Percentiles rank a stretch among this genome's conserved stretches.
phyloP scores from a whole-genome alignment of 2,113 vertebrate species.

The Tauraco erythrolophus region DNA sequence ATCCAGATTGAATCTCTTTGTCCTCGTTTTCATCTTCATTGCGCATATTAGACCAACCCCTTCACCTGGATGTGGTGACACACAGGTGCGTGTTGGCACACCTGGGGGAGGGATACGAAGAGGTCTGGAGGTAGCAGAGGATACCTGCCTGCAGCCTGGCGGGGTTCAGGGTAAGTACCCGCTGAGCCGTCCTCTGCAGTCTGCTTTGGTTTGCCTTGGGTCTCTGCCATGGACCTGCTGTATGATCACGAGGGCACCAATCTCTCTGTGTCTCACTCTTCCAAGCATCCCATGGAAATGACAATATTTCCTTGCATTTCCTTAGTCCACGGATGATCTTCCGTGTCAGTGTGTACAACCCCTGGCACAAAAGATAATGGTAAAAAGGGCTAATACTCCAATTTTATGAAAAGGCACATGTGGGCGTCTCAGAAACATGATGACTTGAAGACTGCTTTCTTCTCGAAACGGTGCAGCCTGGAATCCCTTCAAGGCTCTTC shows the following conservation, averaged over 20 bases:
- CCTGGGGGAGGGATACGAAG: background rate
- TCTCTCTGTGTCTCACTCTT: background rate
- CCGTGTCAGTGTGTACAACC: fast-evolving
- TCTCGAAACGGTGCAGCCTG: background rate
- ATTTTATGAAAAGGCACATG: background rate
- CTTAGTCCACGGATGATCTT: background rate
- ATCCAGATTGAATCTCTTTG: background rate
- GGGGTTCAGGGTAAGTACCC: background rate
- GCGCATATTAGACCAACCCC: background rate
- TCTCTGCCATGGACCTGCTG: background rate
- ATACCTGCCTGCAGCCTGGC: background rate
- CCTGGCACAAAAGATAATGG: background rate
- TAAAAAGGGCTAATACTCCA: fast-evolving
- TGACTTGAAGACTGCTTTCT: background rate
- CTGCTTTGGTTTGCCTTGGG: background rate
- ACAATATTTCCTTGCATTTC: background rate
- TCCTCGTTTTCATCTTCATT: background rate
- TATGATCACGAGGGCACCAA: background rate
- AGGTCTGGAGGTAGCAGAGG: background rate
- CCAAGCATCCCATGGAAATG: background rate
- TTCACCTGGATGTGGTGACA: background rate
- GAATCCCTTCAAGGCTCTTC: slow-evolving; percentile 1
- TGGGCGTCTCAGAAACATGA: background rate
- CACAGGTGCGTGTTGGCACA: background rate
- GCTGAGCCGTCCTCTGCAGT: background rate